Conservation (phyloP, 2,113 vertebrate species). For the Protomyctophum bolini region DNA sequence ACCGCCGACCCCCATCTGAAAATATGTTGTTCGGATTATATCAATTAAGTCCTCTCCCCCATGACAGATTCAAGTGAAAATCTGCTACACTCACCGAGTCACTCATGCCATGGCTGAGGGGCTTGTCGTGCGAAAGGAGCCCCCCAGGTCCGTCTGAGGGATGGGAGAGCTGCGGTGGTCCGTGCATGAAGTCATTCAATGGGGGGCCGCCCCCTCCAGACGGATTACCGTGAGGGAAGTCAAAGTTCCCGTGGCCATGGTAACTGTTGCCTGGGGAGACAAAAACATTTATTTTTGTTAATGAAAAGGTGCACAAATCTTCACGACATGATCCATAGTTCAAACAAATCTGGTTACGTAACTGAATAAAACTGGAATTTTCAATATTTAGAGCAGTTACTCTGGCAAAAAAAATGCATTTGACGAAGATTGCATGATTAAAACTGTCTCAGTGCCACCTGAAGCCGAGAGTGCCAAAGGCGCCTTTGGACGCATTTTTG, state of each 20-base stretch:
- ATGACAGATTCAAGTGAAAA: too few relatives aligned
- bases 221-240: conserved; percentile 94
- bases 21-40: too few relatives aligned
- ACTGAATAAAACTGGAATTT: too few relatives aligned
- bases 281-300: conserved; percentile 28
- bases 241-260: conserved; percentile 95
- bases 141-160: conserved; percentile 93
- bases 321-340: conserved; percentile 8
- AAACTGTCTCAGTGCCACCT: too few relatives aligned
- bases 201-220: conserved; percentile 78
- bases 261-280: conserved; percentile 89
- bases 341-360: too few relatives aligned
- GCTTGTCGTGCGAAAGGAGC: conserved; percentile 93
- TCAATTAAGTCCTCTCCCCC: too few relatives aligned
- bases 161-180: conserved; percentile 91
- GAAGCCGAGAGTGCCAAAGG: too few relatives aligned
- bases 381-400: too few relatives aligned
- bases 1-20: too few relatives aligned
- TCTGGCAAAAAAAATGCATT: too few relatives aligned
- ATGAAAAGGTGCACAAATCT: conserved; percentile 1
- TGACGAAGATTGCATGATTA: too few relatives aligned
- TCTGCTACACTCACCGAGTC: conserved; percentile 88
- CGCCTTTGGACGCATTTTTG: too few relatives aligned
- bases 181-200: conserved; percentile 98
- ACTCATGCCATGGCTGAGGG: conserved; percentile 92